These are phyloP conservation scores for Halichondria panicea DNA, from an alignment of 37 sponge, comb jelly and placozoan species.

Conservation along the genomic window DNA sequence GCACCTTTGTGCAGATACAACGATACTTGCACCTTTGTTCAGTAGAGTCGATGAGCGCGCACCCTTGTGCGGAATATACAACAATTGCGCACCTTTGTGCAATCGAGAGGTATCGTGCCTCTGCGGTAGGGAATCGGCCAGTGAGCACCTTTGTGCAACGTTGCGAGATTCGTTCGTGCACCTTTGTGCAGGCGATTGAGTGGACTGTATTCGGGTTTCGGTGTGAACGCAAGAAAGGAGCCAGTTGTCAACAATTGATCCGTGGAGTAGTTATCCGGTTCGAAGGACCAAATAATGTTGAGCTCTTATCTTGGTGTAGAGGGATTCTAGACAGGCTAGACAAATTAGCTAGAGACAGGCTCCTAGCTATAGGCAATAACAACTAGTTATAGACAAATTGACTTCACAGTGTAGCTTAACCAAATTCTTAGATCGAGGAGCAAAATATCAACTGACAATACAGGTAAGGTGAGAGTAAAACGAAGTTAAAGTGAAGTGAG, in stretches of 20 bases:
- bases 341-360: no score
- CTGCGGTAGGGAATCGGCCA: no score
- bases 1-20: background rate
- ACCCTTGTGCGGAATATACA: background rate
- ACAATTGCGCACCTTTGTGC: slow-evolving; percentile 13
- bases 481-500: no score
- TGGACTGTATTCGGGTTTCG: background rate
- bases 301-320: slow-evolving; percentile 5
- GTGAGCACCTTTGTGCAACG: slow-evolving; percentile 16
- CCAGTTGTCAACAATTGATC: slow-evolving; percentile 1
- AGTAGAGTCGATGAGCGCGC: no score
- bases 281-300: slow-evolving; percentile 18
- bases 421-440: no score
- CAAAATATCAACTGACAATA: no score
- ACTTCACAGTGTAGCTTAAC: no score
- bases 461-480: no score
- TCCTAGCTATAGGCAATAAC: no score
- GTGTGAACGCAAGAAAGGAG: slow-evolving; percentile 18
- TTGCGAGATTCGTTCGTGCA: background rate
- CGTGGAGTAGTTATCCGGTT: slow-evolving; percentile 17
- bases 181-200: background rate
- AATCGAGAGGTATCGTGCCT: background rate
- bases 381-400: no score
- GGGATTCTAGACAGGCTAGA: background rate
- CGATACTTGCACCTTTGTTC: slow-evolving; percentile 2